These are phyloP conservation scores for Oceanodroma leucorhoa DNA, from an alignment of 2,797 vertebrate genomes.

Conservation along the genomic window DNA sequence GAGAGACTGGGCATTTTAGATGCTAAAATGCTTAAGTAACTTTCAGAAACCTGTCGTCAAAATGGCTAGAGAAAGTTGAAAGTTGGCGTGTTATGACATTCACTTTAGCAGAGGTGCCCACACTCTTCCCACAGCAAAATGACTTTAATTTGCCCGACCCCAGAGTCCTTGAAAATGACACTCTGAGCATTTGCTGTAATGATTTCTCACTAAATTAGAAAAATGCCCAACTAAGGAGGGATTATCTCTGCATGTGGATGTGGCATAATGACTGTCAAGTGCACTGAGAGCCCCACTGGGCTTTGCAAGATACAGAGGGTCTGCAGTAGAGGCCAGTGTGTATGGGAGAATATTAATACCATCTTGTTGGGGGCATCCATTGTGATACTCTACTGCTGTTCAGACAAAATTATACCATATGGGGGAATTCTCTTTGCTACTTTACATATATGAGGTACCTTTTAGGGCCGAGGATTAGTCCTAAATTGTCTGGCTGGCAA, in stretches of 20 bases:
- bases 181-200: slow-evolving; percentile 60
- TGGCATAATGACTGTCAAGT: slow-evolving; percentile 67
- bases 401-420: slow-evolving; percentile 54
- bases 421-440: slow-evolving; percentile 39
- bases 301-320: slow-evolving; percentile 44
- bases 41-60: slow-evolving; percentile 30
- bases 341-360: slow-evolving; percentile 48
- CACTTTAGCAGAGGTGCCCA: slow-evolving; percentile 52
- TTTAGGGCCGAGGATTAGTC: slow-evolving; percentile 18
- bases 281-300: slow-evolving; percentile 63
- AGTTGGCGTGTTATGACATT: slow-evolving; percentile 53
- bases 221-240: slow-evolving; percentile 71
- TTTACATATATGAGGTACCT: slow-evolving; percentile 53
- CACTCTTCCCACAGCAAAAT: slow-evolving; percentile 59
- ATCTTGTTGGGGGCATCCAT: slow-evolving; percentile 40
- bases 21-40: slow-evolving; percentile 41
- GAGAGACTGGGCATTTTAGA: not conserved
- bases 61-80: slow-evolving; percentile 55
- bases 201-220: slow-evolving; percentile 73
- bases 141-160: slow-evolving; percentile 66
- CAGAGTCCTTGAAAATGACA: slow-evolving; percentile 65
- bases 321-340: not conserved
- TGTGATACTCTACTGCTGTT: slow-evolving; percentile 33
- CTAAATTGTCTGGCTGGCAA: slow-evolving; percentile 1
- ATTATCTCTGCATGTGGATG: slow-evolving; percentile 69